Percentiles rank a stretch among this genome's conserved stretches.
These are phyloP conservation scores for Chrysochloris asiatica DNA, from an alignment of 2,113 vertebrate species.

Conservation along the genomic window DNA sequence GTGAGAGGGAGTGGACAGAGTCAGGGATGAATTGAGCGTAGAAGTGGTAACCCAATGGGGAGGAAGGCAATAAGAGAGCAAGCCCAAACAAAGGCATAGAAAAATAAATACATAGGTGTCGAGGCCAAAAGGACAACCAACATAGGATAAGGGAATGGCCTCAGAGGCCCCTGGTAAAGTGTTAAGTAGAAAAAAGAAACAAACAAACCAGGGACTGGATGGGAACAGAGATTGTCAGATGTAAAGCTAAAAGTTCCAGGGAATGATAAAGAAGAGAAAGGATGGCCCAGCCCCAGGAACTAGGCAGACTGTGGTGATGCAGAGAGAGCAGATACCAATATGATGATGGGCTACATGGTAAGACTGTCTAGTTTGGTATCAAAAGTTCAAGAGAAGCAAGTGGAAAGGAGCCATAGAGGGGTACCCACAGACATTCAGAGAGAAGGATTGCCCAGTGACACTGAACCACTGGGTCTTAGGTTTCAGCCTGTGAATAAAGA, in stretches of 20 bases:
- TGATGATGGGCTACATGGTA: not conserved
- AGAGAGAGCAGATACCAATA: not conserved
- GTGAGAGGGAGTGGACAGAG: not conserved
- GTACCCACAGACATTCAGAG: not conserved
- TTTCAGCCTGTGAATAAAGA: not conserved
- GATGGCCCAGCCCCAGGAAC: not conserved
- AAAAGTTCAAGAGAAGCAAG: not conserved
- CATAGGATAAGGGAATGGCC: not conserved
- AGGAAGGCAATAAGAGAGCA: not conserved
- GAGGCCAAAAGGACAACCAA: not conserved
- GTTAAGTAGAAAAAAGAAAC: not conserved
- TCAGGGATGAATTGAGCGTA: not conserved
- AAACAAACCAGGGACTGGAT: not conserved
- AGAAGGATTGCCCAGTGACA: not conserved
- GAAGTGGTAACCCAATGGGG: not conserved
- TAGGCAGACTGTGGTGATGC: not conserved
- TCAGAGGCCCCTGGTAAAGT: not conserved
- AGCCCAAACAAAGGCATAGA: not conserved
- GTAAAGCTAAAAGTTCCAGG: not conserved
- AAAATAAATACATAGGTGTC: not conserved
- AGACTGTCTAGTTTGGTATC: not conserved
- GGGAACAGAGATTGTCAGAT: not conserved
- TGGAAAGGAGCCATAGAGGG: not conserved
- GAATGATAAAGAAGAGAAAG: constrained; percentile 19
- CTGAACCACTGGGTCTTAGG: too few relatives aligned